phyloP scores from a whole-genome alignment of 2,888 invertebrate genomes.

The Sarcophaga variegata region DNA sequence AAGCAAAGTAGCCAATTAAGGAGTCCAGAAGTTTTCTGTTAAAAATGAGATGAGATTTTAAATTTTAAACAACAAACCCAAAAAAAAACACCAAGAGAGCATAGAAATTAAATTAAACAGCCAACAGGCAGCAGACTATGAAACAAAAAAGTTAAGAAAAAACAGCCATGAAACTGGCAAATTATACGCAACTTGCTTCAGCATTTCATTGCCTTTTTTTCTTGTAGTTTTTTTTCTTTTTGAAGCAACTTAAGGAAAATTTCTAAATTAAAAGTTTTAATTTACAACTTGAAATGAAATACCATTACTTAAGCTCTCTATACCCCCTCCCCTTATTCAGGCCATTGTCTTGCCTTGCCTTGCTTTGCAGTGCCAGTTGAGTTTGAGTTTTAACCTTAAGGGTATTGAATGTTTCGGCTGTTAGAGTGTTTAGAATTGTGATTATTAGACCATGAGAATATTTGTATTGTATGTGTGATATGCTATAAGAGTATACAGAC shows the following conservation, averaged over 20 bases:
- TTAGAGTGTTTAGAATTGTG: too few species aligned
- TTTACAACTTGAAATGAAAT: slow-evolving; percentile 13
- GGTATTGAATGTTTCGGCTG: too few species aligned
- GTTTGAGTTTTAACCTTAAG: too few species aligned
- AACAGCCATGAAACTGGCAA: slow-evolving; percentile 31
- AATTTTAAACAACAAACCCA: too few species aligned
- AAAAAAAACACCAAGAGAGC: not conserved
- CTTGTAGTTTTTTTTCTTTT: too few species aligned
- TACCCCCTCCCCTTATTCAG: too few species aligned
- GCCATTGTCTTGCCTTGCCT: too few species aligned
- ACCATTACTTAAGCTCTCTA: not conserved
- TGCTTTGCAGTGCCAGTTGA: too few species aligned
- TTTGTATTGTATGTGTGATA: not conserved
- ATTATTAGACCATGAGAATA: not conserved
- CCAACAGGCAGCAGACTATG: slow-evolving; percentile 25
- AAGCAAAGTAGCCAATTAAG: too few species aligned
- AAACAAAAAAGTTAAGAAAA: slow-evolving; percentile 26
- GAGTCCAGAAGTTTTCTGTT: too few species aligned
- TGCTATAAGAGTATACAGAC: not conserved
- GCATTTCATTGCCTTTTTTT: not conserved
- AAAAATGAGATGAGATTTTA: too few species aligned
- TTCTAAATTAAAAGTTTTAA: slow-evolving; percentile 29
- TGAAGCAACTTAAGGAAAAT: not conserved
- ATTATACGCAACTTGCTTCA: slow-evolving; percentile 25
- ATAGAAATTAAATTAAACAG: slow-evolving; percentile 24